Percentiles rank a stretch among this genome's conserved stretches.
Evolutionary conservation across 2,888 invertebrate species (phyloP).

Genomic region (Leucoma salicis): DNA sequence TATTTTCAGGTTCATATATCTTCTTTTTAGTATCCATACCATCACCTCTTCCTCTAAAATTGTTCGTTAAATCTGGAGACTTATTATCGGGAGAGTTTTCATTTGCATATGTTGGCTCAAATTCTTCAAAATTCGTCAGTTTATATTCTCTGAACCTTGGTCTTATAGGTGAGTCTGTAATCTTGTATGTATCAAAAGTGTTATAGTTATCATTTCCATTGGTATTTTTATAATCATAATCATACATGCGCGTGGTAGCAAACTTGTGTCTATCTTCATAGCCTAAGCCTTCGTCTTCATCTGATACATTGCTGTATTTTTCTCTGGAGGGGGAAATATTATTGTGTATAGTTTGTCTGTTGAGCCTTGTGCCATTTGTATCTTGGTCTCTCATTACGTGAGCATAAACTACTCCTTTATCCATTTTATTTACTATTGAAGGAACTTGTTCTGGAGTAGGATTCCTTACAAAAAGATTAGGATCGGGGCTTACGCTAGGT

Average conservation of each 20-base stretch:
- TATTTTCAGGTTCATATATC: conserved; percentile 61
- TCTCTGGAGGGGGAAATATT: conserved; percentile 71
- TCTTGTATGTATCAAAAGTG: conserved; percentile 64
- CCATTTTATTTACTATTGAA: conserved; percentile 73
- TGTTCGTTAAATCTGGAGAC: conserved; percentile 59
- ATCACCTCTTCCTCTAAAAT: conserved; percentile 83
- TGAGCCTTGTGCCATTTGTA: conserved; percentile 43
- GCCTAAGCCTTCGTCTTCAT: conserved; percentile 91
- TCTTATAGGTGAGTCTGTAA: conserved; percentile 83
- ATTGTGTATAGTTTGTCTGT: conserved; percentile 79
- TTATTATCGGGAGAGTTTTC: conserved; percentile 58
- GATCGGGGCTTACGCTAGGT: conserved; percentile 80
- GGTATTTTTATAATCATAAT: conserved; percentile 72
- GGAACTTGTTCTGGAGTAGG: conserved; percentile 74
- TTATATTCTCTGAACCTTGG: conserved; percentile 84
- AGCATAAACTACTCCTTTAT: conserved; percentile 88
- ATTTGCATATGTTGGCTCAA: conserved; percentile 76
- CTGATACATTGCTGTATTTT: conserved; percentile 83
- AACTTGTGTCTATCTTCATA: conserved; percentile 83
- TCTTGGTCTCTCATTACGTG: conserved; percentile 84
- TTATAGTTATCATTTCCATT: conserved; percentile 72
- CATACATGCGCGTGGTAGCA: conserved; percentile 53
- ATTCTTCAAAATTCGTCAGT: conserved; percentile 74
- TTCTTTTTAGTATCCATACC: conserved; percentile 85
- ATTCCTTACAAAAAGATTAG: conserved; percentile 65